Evolutionary conservation across 2,113 vertebrate species (phyloP).

Genomic region (Phalacrocorax carbo): DNA sequence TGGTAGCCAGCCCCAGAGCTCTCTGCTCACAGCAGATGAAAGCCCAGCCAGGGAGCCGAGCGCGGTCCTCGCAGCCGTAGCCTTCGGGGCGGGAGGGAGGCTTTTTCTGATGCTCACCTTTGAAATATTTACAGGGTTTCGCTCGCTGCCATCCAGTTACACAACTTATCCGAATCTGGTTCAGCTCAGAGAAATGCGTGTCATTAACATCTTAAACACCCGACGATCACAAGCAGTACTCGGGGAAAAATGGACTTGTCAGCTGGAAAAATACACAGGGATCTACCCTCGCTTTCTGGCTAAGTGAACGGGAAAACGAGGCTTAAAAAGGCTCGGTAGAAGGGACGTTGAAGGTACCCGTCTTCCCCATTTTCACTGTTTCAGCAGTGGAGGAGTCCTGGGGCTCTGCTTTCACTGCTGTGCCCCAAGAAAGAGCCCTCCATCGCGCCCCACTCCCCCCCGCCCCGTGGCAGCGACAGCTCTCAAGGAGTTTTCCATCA

Average conservation of each 20-base stretch:
- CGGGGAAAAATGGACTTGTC: neutral
- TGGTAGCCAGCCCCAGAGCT: neutral
- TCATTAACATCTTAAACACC: neutral
- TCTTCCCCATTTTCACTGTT: neutral
- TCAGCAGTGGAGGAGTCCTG: fast-evolving
- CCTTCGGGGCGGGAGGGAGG: fast-evolving
- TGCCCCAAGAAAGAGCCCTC: too few relatives aligned
- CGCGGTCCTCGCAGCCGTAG: fast-evolving
- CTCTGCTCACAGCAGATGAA: fast-evolving
- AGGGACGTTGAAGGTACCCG: neutral
- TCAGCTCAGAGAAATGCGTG: neutral
- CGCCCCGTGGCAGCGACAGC: fast-evolving
- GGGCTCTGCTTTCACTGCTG: neutral
- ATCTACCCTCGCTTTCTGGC: neutral
- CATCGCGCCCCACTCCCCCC: neutral
- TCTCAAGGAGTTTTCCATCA: neutral
- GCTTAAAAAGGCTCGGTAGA: neutral
- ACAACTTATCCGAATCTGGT: neutral
- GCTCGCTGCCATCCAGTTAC: neutral
- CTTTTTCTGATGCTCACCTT: neutral
- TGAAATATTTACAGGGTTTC: neutral
- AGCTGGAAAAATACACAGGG: neutral
- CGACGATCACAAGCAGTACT: fast-evolving
- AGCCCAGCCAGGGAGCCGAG: neutral
- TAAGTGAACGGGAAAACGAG: neutral